Evolutionary conservation across 2,888 invertebrate species (phyloP).

Genomic region (Rhagium mordax): DNA sequence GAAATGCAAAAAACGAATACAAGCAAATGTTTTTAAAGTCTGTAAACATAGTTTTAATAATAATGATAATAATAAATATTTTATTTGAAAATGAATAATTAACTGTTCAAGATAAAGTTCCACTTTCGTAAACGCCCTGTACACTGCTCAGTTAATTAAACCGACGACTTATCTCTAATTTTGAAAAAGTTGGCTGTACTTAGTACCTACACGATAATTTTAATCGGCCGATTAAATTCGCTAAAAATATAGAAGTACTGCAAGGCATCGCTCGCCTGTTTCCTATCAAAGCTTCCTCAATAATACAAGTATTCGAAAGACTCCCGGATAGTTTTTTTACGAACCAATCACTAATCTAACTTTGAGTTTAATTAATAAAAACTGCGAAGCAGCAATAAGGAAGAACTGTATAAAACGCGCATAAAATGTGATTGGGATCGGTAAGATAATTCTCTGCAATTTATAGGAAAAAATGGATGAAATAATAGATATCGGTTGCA

Average conservation of each 20-base stretch:
- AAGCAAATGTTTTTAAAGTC: too few species aligned
- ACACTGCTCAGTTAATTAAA: too few species aligned
- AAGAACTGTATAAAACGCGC: conserved; percentile 4
- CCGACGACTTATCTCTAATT: too few species aligned
- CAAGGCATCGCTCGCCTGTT: not conserved
- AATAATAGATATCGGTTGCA: conserved; percentile 27
- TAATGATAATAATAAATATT: too few species aligned
- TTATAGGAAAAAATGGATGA: conserved; percentile 1
- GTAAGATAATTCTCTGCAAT: conserved; percentile 6
- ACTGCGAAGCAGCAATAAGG: conserved; percentile 21
- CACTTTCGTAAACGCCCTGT: too few species aligned
- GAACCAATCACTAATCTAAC: not conserved
- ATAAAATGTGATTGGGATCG: conserved; percentile 13
- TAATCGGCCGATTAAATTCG: not conserved
- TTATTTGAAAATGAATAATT: too few species aligned
- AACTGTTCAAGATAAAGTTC: too few species aligned
- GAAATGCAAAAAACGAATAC: too few species aligned
- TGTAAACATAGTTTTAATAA: too few species aligned
- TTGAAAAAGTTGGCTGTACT: too few species aligned
- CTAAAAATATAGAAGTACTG: not conserved
- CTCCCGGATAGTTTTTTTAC: not conserved
- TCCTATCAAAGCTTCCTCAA: not conserved
- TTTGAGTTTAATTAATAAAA: not conserved
- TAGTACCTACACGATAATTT: not conserved
- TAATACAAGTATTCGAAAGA: not conserved